These are phyloP conservation scores for Sinella curviseta DNA, from an alignment of 1,140 invertebrate genomes.

Conservation along the genomic window DNA sequence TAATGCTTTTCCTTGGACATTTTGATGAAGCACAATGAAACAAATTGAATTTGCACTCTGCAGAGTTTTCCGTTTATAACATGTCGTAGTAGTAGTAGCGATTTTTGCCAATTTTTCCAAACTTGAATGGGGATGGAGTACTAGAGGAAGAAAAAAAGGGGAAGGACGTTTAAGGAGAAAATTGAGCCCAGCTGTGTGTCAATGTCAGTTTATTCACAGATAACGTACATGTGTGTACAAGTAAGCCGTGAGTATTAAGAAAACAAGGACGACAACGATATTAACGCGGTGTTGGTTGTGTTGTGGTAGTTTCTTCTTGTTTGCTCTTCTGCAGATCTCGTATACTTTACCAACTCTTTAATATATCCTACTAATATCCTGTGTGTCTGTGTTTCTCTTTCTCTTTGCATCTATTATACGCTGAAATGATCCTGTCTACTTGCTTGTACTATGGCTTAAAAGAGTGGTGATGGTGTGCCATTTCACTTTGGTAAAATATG, in stretches of 20 bases:
- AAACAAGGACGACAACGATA: neutral
- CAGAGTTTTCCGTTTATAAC: neutral
- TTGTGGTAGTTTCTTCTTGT: neutral
- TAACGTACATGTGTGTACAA: neutral
- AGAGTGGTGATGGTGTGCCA: neutral
- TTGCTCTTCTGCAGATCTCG: neutral
- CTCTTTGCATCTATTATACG: neutral
- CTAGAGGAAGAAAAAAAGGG: neutral
- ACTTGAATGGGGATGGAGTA: neutral
- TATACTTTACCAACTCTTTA: too few species aligned
- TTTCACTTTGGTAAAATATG: neutral
- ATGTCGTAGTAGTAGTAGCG: neutral
- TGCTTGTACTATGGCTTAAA: neutral
- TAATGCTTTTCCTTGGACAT: neutral
- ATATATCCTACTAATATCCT: too few species aligned
- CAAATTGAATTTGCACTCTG: slow-evolving; percentile 4
- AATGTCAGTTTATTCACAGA: slow-evolving; percentile 16
- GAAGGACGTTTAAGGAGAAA: neutral
- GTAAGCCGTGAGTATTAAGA: neutral
- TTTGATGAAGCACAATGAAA: slow-evolving; percentile 5
- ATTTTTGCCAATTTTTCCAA: neutral
- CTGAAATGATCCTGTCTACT: neutral
- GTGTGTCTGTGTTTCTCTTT: neutral
- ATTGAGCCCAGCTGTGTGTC: slow-evolving; percentile 10
- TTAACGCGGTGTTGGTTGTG: neutral